phyloP scores from a whole-genome alignment of 23 tunicate genomes.

The Aplidium turbinatum region DNA sequence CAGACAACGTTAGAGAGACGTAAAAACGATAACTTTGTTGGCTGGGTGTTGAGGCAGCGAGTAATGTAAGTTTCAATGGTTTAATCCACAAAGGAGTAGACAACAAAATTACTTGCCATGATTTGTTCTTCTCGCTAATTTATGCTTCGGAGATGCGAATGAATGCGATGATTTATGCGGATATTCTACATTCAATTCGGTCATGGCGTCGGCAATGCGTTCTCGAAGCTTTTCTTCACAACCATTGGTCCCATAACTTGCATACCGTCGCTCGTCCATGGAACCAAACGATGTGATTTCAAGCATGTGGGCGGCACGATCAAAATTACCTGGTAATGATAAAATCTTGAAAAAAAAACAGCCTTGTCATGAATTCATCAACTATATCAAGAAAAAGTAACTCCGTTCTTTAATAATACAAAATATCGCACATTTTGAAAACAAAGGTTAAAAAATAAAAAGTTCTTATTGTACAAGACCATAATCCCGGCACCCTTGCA shows the following conservation, averaged over 20 bases:
- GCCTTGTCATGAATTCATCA: not conserved
- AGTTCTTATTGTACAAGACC: no score
- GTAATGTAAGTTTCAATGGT: no score
- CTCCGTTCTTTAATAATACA: no score
- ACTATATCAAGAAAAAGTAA: not conserved
- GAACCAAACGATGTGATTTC: slow-evolving; percentile 53
- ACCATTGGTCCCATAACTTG: not conserved
- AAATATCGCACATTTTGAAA: no score
- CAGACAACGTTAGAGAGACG: no score
- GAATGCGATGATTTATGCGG: not conserved
- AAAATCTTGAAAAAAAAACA: not conserved
- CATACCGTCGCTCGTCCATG: slow-evolving; percentile 45
- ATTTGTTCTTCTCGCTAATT: not conserved
- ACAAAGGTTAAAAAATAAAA: no score
- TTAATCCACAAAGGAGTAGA: no score
- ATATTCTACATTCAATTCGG: slow-evolving; percentile 1
- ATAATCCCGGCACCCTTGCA: no score
- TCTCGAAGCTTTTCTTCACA: slow-evolving; percentile 41
- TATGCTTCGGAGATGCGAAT: not conserved
- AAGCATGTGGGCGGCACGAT: slow-evolving; percentile 52
- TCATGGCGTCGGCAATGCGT: slow-evolving; percentile 68
- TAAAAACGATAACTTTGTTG: no score
- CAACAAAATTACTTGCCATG: no score
- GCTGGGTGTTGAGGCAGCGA: no score
- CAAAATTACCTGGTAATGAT: slow-evolving; percentile 61